These are phyloP conservation scores for Ibidorhyncha struthersii DNA, from an alignment of 2,113 vertebrate genomes.

Conservation along the genomic window DNA sequence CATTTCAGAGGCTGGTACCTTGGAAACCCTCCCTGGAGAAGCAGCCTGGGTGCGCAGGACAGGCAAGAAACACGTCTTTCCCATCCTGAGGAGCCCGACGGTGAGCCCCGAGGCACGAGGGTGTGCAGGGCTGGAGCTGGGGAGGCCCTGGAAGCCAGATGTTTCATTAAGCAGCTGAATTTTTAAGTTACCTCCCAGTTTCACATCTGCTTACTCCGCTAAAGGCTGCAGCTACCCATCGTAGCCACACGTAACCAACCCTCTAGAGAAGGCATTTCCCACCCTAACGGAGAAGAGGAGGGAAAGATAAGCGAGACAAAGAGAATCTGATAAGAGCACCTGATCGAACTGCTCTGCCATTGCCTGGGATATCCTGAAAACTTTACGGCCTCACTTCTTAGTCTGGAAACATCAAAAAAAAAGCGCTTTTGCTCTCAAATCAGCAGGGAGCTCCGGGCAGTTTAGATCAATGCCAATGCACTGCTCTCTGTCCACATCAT, in stretches of 20 bases:
- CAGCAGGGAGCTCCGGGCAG: not conserved
- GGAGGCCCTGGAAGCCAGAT: not conserved
- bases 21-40: not conserved
- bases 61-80: not conserved
- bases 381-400: not conserved
- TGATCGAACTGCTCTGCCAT: not conserved
- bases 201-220: not conserved
- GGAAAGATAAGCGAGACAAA: not conserved
- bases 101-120: accelerated
- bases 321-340: not conserved
- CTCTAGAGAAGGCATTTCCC: not conserved
- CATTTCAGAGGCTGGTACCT: not conserved
- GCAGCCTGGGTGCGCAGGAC: not conserved
- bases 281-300: not conserved
- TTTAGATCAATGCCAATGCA: not conserved
- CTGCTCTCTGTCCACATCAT: not conserved
- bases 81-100: not conserved
- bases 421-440: not conserved
- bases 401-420: not conserved
- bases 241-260: not conserved
- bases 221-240: not conserved
- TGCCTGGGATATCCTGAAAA: not conserved
- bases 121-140: not conserved
- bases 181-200: not conserved
- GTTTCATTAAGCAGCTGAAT: not conserved